phyloP scores from a whole-genome alignment of 2,888 invertebrate species.

The Tipula confusa region DNA sequence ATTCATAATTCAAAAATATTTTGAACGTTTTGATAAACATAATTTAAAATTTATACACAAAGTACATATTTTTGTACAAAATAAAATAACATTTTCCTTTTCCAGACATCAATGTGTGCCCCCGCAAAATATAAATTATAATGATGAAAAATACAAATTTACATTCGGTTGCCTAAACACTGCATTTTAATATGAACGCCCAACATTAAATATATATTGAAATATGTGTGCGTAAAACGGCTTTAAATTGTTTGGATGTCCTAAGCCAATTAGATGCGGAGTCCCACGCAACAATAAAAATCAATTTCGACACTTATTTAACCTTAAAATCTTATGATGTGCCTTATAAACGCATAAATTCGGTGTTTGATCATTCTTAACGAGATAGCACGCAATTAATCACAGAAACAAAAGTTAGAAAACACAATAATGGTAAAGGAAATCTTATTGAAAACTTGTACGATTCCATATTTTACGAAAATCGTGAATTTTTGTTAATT shows the following conservation, averaged over 20 bases:
- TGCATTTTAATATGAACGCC: neutral
- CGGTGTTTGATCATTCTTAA: too few relatives aligned
- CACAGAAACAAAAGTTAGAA: neutral
- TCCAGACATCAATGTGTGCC: too few relatives aligned
- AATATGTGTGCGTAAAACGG: neutral
- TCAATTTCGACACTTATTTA: neutral
- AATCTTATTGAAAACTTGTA: neutral
- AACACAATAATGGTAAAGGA: neutral
- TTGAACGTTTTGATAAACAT: too few relatives aligned
- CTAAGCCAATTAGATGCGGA: neutral
- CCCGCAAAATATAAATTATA: neutral
- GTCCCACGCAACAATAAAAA: neutral
- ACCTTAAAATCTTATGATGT: neutral
- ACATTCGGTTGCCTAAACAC: neutral
- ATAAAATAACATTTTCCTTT: too few relatives aligned
- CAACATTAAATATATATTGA: neutral
- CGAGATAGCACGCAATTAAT: neutral
- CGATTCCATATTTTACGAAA: neutral
- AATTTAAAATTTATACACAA: too few relatives aligned
- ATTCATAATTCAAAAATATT: too few relatives aligned
- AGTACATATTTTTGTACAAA: too few relatives aligned
- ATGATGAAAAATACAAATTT: neutral
- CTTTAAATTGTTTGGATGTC: neutral
- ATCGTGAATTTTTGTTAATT: neutral
- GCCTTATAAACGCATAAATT: too few relatives aligned